Evolutionary conservation across 2,797 vertebrate genomes (phyloP).

Genomic region (Malacoraja senta): DNA sequence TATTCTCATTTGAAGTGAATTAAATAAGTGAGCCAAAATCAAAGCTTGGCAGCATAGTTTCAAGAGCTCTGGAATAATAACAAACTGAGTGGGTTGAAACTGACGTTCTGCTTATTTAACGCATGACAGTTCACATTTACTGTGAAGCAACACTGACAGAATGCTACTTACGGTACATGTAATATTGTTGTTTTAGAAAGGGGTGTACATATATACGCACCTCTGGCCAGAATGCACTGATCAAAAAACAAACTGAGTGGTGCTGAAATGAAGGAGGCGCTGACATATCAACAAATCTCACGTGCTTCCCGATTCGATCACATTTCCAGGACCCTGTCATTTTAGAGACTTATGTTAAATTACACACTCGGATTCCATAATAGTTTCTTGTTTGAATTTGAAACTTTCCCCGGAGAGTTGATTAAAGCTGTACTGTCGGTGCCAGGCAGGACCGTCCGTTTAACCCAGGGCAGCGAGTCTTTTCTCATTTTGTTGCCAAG

Average conservation of each 20-base stretch:
- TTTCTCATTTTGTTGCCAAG: slow-evolving; percentile 40
- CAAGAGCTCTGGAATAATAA: not conserved
- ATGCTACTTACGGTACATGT: not conserved
- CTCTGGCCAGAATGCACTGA: not conserved
- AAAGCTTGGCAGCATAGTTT: not conserved
- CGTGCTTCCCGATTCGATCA: slow-evolving; percentile 7
- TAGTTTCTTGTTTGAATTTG: slow-evolving; percentile 46
- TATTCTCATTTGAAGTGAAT: not conserved
- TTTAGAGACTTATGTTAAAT: slow-evolving; percentile 38
- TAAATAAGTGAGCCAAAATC: not conserved
- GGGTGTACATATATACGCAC: not conserved
- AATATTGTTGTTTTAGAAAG: not conserved
- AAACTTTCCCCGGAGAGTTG: slow-evolving; percentile 36
- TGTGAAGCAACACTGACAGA: not conserved
- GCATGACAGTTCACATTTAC: not conserved
- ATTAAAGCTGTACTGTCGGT: slow-evolving; percentile 25
- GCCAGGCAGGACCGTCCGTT: not conserved
- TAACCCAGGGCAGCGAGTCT: not conserved
- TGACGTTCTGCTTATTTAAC: not conserved
- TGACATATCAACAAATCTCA: not conserved
- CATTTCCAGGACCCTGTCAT: not conserved
- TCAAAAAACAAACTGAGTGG: not conserved
- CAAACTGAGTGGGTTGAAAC: not conserved
- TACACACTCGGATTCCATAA: slow-evolving; percentile 44
- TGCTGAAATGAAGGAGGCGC: not conserved